Percentiles rank a stretch among this genome's conserved stretches.
These are phyloP conservation scores for Thalassarche chlororhynchos DNA, from an alignment of 2,113 vertebrate species.

Conservation along the genomic window DNA sequence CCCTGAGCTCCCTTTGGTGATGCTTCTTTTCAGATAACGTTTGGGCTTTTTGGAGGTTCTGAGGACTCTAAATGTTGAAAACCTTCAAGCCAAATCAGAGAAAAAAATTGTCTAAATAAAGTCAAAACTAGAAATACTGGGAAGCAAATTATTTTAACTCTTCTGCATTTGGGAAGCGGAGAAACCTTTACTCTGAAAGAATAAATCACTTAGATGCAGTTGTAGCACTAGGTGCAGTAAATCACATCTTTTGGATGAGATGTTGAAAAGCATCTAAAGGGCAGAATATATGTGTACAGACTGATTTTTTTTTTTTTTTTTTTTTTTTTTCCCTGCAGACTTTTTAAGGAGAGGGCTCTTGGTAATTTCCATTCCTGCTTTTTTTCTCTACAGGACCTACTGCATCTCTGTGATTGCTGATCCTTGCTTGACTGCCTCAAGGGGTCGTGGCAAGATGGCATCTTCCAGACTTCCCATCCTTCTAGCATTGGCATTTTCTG, in stretches of 20 bases:
- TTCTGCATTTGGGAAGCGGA: background rate
- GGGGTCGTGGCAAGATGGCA: conserved; percentile 72
- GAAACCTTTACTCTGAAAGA: background rate
- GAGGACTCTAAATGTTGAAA: background rate
- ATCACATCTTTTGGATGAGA: background rate
- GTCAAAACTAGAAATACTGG: background rate
- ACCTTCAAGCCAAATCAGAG: background rate
- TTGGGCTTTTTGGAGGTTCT: background rate
- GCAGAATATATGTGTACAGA: background rate
- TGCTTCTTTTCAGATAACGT: background rate
- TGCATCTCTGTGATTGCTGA: conserved; percentile 36
- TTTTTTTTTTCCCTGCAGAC: background rate
- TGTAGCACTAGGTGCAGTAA: background rate
- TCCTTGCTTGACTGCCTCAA: background rate
- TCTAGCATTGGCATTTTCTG: conserved; percentile 67
- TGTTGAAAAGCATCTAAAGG: background rate
- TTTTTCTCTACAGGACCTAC: background rate
- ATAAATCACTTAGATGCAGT: background rate
- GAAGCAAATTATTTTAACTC: background rate
- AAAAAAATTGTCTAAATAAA: background rate
- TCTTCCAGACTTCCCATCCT: conserved; percentile 66
- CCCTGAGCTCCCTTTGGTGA: background rate
- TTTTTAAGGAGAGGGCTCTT: background rate
- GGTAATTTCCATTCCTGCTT: background rate
- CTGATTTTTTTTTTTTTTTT: background rate